Percentiles rank a stretch among this genome's conserved stretches.
Evolutionary conservation across 2,797 vertebrate species (phyloP).

Genomic region (Phylloscopus collybita): DNA sequence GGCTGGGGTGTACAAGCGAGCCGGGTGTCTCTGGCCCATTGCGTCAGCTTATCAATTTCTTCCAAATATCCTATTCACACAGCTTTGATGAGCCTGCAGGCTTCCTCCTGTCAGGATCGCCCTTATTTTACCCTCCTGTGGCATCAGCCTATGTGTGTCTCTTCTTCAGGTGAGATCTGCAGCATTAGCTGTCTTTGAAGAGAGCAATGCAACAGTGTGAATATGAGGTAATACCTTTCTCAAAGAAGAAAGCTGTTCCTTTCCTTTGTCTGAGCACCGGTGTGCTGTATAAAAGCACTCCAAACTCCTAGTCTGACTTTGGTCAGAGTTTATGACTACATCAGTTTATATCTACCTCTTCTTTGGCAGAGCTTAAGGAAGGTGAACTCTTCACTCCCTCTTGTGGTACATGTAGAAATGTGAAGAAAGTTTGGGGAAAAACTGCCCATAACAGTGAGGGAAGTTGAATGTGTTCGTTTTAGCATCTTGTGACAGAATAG

Average conservation of each 20-base stretch:
- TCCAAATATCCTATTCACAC: not conserved
- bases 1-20: too few relatives aligned
- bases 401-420: slow-evolving; percentile 48
- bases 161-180: not conserved
- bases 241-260: not conserved
- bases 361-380: not conserved
- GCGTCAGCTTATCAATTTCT: not conserved
- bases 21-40: too few relatives aligned
- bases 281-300: not conserved
- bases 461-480: not conserved
- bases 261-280: not conserved
- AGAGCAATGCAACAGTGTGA: not conserved
- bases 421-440: not conserved
- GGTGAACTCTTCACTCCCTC: slow-evolving; percentile 65
- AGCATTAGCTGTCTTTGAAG: not conserved
- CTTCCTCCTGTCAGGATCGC: not conserved
- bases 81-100: not conserved
- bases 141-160: not conserved
- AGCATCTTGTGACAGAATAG: not conserved
- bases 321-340: not conserved
- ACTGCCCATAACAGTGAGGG: rapidly evolving
- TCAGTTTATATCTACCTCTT: rapidly evolving
- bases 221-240: not conserved
- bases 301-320: not conserved
- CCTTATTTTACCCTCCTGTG: not conserved